These are phyloP conservation scores for Metellina segmentata DNA, from an alignment of 2,888 invertebrate genomes.

Conservation along the genomic window DNA sequence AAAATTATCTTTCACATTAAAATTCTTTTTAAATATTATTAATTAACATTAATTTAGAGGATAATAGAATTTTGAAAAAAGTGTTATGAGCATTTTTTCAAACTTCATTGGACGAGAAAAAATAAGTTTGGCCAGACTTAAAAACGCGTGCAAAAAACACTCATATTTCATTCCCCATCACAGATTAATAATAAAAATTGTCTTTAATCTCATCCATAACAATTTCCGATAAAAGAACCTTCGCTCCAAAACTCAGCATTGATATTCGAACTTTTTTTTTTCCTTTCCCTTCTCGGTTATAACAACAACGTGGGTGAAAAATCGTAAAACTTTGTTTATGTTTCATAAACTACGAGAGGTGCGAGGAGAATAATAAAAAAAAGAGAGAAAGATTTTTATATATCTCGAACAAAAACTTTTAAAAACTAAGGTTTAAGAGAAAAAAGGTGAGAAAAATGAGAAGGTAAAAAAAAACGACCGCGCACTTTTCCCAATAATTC, in stretches of 20 bases:
- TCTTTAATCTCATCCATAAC: slow-evolving; percentile 30
- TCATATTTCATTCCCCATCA: not conserved
- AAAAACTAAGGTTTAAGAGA: slow-evolving; percentile 50
- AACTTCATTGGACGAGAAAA: not conserved
- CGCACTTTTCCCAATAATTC: not conserved
- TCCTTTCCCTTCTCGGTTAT: slow-evolving; percentile 13
- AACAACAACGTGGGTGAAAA: slow-evolving; percentile 39
- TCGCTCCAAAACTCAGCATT: slow-evolving; percentile 8
- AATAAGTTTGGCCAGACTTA: not conserved
- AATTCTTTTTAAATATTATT: not conserved
- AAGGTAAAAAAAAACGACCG: not conserved
- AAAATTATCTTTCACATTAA: too few relatives aligned
- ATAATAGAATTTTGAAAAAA: not conserved
- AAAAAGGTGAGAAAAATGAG: slow-evolving; percentile 36
- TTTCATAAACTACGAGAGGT: slow-evolving; percentile 57
- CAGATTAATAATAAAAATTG: not conserved
- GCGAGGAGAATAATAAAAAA: slow-evolving; percentile 5
- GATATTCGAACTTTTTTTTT: not conserved
- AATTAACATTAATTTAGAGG: not conserved
- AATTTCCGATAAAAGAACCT: not conserved
- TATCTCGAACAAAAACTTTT: slow-evolving; percentile 65
- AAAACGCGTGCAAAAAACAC: not conserved
- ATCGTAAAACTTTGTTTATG: slow-evolving; percentile 70
- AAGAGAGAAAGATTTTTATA: slow-evolving; percentile 44
- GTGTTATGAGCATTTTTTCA: not conserved